These are phyloP conservation scores for Hiodon alosoides DNA, from an alignment of 2,113 vertebrate genomes.

Conservation along the genomic window DNA sequence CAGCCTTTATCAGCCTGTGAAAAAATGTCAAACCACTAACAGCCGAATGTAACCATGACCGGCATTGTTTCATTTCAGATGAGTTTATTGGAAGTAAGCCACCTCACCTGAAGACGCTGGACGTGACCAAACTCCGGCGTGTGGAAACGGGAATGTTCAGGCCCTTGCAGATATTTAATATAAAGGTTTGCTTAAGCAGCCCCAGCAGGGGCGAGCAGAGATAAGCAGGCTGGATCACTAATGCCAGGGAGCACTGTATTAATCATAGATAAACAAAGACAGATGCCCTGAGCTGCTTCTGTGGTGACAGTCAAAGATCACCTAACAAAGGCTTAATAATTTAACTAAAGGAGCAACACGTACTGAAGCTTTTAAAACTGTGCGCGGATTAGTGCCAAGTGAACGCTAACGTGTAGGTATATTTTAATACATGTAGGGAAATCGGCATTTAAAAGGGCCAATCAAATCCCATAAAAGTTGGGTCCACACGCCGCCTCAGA, in stretches of 20 bases:
- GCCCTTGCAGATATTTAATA: not conserved
- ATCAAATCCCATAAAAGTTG: too few relatives aligned
- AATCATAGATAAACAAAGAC: not conserved
- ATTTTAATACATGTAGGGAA: too few relatives aligned
- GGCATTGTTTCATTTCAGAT: too few relatives aligned
- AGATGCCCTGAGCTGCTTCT: not conserved
- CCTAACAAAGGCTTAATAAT: not conserved
- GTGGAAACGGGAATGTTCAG: not conserved
- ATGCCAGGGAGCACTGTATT: not conserved
- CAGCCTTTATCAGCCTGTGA: not conserved
- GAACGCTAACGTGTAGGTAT: not conserved
- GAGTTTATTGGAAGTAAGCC: not conserved
- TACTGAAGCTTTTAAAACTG: not conserved
- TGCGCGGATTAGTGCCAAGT: not conserved
- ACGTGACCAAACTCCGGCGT: not conserved
- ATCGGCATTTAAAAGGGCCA: too few relatives aligned
- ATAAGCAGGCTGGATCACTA: not conserved
- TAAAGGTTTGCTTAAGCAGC: not conserved
- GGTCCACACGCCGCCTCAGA: too few relatives aligned
- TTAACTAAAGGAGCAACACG: not conserved
- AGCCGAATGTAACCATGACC: too few relatives aligned
- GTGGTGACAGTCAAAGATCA: not conserved
- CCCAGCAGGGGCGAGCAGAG: not conserved
- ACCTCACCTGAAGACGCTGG: not conserved
- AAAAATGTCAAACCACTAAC: not conserved